Evolutionary conservation across 1,140 invertebrate genomes (phyloP), one percentile per base, ranked within the genome.

Genomic region (Cyclina sinensis): DNA sequence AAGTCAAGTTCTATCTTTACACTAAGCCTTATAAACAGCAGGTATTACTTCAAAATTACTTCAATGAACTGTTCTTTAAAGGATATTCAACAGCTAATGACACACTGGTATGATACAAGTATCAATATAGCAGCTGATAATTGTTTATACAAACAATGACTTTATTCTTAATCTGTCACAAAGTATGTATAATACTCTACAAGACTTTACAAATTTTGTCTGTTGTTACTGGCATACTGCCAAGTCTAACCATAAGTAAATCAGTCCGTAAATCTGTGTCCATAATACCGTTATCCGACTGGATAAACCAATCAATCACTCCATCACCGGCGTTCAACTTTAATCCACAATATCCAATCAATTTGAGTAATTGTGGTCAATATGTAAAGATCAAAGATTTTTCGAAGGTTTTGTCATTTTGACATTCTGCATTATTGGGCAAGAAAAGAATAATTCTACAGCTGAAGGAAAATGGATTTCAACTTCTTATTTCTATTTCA

Each of bases 311-410:
- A 27, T 62, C 57, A 4, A 27, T n/a, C 57, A 62, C 57, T 62
- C 24, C 57, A 62, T 62, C 57, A 24, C 27, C 18, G 27, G 57
- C 5, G 57, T 62, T 62, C n/a, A 62, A 62, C 4, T 4, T 27
- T 62, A 62, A 62, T 62, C 57, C 57, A 9, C 21, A 62, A 62
- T 27, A 62, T 27, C 57, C 57, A 62, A 62, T 27, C 18, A 62
- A 27, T 27, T 62, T 27, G 24, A 24, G 27, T 5, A 24, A 62
- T 62, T 62, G 57, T 62, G 57, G 57, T 62, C 57, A 62, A 24
- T 62, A 62, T 62, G 57, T 27, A 62, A 62, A 62, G 57, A 62
- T 62, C 57, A 62, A 62, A 62, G 57, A 62, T 0, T 62, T 43
- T 43, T n/a, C 14, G 43, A 43, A 43, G 43, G 43, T 43, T 43